Conservation (phyloP, 2,797 vertebrate species). For the Alcedo atthis region DNA sequence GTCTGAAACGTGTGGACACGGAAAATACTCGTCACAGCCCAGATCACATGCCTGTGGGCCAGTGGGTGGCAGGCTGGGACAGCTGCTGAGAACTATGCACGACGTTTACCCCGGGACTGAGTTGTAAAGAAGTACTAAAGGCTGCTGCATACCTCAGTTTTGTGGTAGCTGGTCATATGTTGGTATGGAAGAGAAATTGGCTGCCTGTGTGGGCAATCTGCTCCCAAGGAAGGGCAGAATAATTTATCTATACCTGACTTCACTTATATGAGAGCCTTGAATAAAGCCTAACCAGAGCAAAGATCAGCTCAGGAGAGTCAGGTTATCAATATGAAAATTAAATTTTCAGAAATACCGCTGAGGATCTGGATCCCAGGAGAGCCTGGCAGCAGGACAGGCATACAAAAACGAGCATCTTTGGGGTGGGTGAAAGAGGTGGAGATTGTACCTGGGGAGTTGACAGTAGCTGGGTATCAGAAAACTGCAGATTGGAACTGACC, state of each 20-base stretch:
- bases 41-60: not conserved
- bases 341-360: not conserved
- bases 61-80: conserved; percentile 51
- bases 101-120: fast-evolving
- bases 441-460: not conserved
- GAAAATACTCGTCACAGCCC: not conserved
- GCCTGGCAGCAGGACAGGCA: not conserved
- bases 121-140: not conserved
- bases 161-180: not conserved
- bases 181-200: not conserved
- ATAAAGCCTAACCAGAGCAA: not conserved
- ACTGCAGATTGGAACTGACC: not conserved
- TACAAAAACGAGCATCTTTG: not conserved
- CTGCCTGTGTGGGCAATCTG: not conserved
- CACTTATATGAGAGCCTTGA: not conserved
- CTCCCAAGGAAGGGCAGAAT: not conserved
- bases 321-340: not conserved
- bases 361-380: not conserved
- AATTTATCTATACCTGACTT: not conserved
- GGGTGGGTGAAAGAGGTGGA: not conserved
- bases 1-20: not conserved
- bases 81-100: not conserved
- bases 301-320: not conserved
- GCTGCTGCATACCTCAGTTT: not conserved
- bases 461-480: not conserved